Evolutionary conservation across 2,113 vertebrate species (phyloP).

Genomic region (Aldabrachelys gigantea): DNA sequence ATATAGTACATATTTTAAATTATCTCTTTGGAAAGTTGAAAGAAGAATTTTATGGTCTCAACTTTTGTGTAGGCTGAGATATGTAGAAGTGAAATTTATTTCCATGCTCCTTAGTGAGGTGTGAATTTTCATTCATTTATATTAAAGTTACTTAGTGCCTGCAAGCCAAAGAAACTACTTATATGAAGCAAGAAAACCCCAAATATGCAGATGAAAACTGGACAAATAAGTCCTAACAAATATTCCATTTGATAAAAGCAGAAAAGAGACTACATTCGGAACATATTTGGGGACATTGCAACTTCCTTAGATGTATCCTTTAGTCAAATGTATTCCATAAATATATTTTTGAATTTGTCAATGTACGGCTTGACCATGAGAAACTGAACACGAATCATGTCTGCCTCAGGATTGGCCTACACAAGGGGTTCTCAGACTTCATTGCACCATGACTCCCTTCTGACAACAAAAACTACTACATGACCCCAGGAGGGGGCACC

Average conservation of each 20-base stretch:
- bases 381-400: background rate
- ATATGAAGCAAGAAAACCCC: background rate
- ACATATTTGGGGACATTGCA: background rate
- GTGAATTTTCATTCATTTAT: background rate
- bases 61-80: background rate
- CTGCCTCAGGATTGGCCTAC: background rate
- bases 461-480: too few relatives aligned
- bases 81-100: background rate
- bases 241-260: background rate
- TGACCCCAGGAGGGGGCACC: too few relatives aligned
- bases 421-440: background rate
- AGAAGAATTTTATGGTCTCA: background rate
- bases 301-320: slow-evolving; percentile 5
- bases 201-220: background rate
- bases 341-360: background rate
- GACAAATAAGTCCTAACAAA: slow-evolving; percentile 35
- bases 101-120: background rate
- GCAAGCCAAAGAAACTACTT: background rate
- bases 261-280: background rate
- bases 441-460: too few relatives aligned
- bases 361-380: background rate
- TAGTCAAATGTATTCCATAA: background rate
- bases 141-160: background rate
- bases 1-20: background rate
- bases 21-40: background rate